Evolutionary conservation across 2,888 invertebrate species (phyloP).

Genomic region (Dryomyza anilis): DNA sequence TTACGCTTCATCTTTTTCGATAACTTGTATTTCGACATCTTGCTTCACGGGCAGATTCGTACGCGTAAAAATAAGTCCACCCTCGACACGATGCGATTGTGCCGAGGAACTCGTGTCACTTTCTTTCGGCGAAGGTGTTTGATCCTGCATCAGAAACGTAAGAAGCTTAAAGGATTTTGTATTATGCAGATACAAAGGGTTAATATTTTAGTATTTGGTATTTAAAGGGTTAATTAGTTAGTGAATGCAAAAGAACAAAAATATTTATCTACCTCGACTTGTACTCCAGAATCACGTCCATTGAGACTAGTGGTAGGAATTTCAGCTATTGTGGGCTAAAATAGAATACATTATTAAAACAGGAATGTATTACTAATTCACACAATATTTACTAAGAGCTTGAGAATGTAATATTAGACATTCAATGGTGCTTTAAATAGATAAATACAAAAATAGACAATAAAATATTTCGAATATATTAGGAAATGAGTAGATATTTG

Average conservation of each 20-base stretch:
- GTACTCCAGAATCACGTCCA: slow-evolving; percentile 41
- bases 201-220: too few relatives aligned
- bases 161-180: too few relatives aligned
- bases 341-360: too few relatives aligned
- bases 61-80: slow-evolving; percentile 64
- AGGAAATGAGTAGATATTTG: too few relatives aligned
- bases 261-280: slow-evolving; percentile 38
- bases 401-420: not conserved
- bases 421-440: not conserved
- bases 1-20: slow-evolving; percentile 66
- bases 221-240: not conserved
- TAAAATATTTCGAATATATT: not conserved
- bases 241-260: too few relatives aligned
- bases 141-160: slow-evolving; percentile 42
- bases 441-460: not conserved
- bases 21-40: slow-evolving; percentile 64
- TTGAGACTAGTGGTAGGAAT: slow-evolving; percentile 35
- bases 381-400: not conserved
- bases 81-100: slow-evolving; percentile 58
- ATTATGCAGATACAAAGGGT: too few relatives aligned
- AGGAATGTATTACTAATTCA: too few relatives aligned
- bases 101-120: slow-evolving; percentile 37
- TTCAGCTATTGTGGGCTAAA: not conserved
- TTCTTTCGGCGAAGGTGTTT: slow-evolving; percentile 38
- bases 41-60: slow-evolving; percentile 60